phyloP scores from a whole-genome alignment of 2,888 invertebrate genomes.

The Calameuta idolon region DNA sequence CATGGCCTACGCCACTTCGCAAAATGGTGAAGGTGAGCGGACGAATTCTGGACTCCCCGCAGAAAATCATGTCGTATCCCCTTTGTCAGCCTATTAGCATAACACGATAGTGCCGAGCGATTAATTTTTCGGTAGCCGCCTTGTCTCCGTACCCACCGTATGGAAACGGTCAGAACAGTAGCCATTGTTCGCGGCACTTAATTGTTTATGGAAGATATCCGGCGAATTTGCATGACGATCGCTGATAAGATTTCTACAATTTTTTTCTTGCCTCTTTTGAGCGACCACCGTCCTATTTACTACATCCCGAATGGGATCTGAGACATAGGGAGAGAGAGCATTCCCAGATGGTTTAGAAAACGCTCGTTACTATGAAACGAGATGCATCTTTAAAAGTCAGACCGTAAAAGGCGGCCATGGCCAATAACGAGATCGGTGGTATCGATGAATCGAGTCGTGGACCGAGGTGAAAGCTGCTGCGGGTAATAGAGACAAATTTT shows the following conservation, averaged over 20 bases:
- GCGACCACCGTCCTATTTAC: background rate
- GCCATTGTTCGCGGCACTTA: background rate
- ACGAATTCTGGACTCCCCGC: conserved; percentile 8
- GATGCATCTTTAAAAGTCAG: background rate
- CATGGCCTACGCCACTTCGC: background rate
- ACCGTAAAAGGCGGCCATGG: background rate
- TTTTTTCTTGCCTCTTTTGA: background rate
- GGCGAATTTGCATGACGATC: background rate
- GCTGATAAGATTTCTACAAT: background rate
- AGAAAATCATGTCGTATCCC: conserved; percentile 22
- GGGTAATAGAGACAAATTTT: background rate
- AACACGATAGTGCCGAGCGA: conserved; percentile 17
- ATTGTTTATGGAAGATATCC: background rate
- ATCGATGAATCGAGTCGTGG: background rate
- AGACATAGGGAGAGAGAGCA: background rate
- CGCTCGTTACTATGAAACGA: background rate
- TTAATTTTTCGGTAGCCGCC: background rate
- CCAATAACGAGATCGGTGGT: background rate
- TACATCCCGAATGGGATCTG: background rate
- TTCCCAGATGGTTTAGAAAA: background rate
- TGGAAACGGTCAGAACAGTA: background rate
- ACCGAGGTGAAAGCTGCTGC: background rate
- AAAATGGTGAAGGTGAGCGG: background rate
- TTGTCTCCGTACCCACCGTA: background rate
- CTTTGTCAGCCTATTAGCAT: conserved; percentile 22